phyloP scores from a whole-genome alignment of 2,113 vertebrate genomes.

The Neodontobutis hainanensis region DNA sequence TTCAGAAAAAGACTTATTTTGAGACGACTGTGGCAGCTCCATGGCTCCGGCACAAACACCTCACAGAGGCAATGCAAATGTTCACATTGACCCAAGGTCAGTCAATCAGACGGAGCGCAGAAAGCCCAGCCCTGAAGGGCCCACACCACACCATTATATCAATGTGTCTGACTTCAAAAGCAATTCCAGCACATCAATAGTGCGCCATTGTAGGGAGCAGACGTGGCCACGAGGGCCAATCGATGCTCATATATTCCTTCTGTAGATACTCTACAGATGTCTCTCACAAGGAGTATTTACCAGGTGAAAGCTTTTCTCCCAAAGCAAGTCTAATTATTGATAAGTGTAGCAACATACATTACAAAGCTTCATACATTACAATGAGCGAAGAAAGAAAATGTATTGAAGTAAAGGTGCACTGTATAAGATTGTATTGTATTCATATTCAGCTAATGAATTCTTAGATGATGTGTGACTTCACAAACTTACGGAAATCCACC shows the following conservation, averaged over 20 bases:
- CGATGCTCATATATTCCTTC: constrained; percentile 72
- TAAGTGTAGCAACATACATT: constrained; percentile 25
- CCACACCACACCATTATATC: constrained; percentile 69
- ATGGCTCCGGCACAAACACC: constrained; percentile 43
- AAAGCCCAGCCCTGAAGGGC: constrained; percentile 65
- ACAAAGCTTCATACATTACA: constrained; percentile 26
- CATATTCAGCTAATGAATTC: too few relatives aligned
- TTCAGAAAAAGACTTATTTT: constrained; percentile 18
- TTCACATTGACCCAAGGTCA: constrained; percentile 72
- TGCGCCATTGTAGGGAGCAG: constrained; percentile 68
- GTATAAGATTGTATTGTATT: too few relatives aligned
- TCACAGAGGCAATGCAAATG: constrained; percentile 65
- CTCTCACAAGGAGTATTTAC: constrained; percentile 63
- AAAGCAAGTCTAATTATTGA: constrained; percentile 43
- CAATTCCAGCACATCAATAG: constrained; percentile 76
- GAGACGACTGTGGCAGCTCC: constrained; percentile 21
- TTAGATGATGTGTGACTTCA: too few relatives aligned
- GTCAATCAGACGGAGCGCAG: constrained; percentile 70
- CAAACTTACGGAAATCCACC: too few relatives aligned
- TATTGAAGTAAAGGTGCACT: constrained; percentile 10
- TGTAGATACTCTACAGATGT: constrained; percentile 60
- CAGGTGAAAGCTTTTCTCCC: constrained; percentile 40
- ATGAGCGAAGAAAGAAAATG: constrained; percentile 24
- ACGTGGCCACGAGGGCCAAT: constrained; percentile 68
- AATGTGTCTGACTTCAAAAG: constrained; percentile 78